phyloP scores from a whole-genome alignment of 2,888 invertebrate genomes.

The Sphinx pinastri region DNA sequence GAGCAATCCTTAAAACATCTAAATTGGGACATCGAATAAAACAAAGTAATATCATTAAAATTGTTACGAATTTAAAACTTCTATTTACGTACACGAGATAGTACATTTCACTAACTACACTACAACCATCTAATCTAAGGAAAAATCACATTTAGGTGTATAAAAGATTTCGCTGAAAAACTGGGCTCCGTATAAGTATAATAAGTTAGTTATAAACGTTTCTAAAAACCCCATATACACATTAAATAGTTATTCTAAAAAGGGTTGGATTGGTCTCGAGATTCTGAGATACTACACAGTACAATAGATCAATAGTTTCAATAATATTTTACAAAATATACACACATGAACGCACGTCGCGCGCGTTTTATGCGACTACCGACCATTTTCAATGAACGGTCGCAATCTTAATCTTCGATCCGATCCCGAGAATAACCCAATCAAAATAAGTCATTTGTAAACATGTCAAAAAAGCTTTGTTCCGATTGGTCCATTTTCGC shows the following conservation, averaged over 20 bases:
- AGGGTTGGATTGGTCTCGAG: slow-evolving; percentile 79
- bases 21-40: slow-evolving; percentile 55
- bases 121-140: slow-evolving; percentile 68
- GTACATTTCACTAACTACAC: slow-evolving; percentile 59
- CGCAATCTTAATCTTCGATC: no score
- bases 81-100: slow-evolving; percentile 31
- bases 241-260: slow-evolving; percentile 73
- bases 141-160: slow-evolving; percentile 75
- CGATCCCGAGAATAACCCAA: no score
- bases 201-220: slow-evolving; percentile 67
- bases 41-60: slow-evolving; percentile 43
- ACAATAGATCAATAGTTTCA: slow-evolving; percentile 66
- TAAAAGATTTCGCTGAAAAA: slow-evolving; percentile 76
- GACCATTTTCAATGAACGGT: no score
- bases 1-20: slow-evolving; percentile 69
- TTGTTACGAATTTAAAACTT: slow-evolving; percentile 40
- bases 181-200: slow-evolving; percentile 72
- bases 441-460: no score
- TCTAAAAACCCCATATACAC: slow-evolving; percentile 74
- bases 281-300: slow-evolving; percentile 73
- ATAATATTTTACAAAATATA: slow-evolving; percentile 80
- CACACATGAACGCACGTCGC: slow-evolving; percentile 54
- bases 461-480: no score
- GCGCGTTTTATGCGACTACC: no score
- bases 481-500: no score